Evolutionary conservation across 2,797 vertebrate genomes (phyloP).

Genomic region (Okamejei kenojei): DNA sequence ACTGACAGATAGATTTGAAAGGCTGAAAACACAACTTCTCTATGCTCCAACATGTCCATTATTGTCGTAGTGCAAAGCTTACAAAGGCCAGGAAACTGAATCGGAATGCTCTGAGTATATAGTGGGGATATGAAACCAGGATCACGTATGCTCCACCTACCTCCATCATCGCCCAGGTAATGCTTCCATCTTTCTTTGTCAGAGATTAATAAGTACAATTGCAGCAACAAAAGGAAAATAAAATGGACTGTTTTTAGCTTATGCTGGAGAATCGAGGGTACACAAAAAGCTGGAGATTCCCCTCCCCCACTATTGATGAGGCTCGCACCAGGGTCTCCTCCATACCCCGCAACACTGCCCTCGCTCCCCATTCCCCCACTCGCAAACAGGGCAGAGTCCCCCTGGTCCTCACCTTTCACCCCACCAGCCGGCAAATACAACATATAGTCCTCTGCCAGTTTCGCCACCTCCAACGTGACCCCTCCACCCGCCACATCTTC

Average conservation of each 20-base stretch:
- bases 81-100: conserved; percentile 62
- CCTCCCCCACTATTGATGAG: too few species aligned
- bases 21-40: not conserved
- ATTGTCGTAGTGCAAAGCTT: conserved; percentile 60
- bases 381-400: too few species aligned
- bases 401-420: too few species aligned
- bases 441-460: too few species aligned
- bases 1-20: not conserved
- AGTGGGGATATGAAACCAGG: conserved; percentile 63
- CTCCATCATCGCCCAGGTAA: conserved; percentile 51
- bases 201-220: conserved; percentile 47
- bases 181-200: conserved; percentile 50
- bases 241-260: conserved; percentile 37
- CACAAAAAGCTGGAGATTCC: too few species aligned
- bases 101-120: conserved; percentile 56
- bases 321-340: too few species aligned
- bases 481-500: too few species aligned
- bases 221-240: conserved; percentile 44
- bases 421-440: too few species aligned
- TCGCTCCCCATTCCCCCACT: too few species aligned
- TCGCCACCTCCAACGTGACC: too few species aligned
- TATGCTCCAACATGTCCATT: conserved; percentile 51
- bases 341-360: too few species aligned
- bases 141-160: conserved; percentile 52
- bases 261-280: too few species aligned